Conservation (phyloP, 1,140 invertebrate genomes). For the Dermatophagoides farinae region DNA sequence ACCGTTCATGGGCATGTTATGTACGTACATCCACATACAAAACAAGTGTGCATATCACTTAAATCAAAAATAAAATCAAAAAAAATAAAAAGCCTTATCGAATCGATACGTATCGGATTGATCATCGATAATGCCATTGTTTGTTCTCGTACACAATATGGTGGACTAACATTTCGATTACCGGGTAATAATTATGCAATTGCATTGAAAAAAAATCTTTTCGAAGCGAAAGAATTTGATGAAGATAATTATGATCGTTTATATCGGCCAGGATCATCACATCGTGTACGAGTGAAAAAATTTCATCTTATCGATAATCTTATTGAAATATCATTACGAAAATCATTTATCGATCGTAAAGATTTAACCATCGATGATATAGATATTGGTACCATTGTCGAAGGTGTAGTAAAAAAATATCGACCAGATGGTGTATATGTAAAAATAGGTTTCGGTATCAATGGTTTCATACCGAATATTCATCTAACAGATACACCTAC, state of each 20-base stretch:
- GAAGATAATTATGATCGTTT: conserved; percentile 22
- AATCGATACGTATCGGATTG: not conserved
- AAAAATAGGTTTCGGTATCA: conserved; percentile 16
- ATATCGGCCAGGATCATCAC: conserved; percentile 30
- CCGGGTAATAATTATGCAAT: conserved; percentile 6
- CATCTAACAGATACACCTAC: conserved; percentile 30
- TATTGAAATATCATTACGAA: conserved; percentile 14
- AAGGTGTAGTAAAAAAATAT: conserved; percentile 27
- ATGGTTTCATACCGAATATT: conserved; percentile 25
- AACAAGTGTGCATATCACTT: conserved; percentile 10
- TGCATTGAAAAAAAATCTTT: conserved; percentile 7
- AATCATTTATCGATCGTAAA: conserved; percentile 29
- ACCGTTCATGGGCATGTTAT: conserved; percentile 10
- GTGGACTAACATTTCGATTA: not conserved
- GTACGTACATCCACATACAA: conserved; percentile 11
- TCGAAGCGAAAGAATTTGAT: conserved; percentile 22
- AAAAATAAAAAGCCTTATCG: not conserved
- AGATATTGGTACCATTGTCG: conserved; percentile 30
- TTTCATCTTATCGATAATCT: conserved; percentile 12
- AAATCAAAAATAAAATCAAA: not conserved
- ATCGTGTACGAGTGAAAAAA: conserved; percentile 32
- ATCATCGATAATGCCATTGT: conserved; percentile 7
- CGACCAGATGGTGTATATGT: conserved; percentile 25
- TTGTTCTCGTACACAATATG: not conserved
- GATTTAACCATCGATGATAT: conserved; percentile 31